Conservation (phyloP, 2,888 invertebrate species). For the Dugesia japonica region DNA sequence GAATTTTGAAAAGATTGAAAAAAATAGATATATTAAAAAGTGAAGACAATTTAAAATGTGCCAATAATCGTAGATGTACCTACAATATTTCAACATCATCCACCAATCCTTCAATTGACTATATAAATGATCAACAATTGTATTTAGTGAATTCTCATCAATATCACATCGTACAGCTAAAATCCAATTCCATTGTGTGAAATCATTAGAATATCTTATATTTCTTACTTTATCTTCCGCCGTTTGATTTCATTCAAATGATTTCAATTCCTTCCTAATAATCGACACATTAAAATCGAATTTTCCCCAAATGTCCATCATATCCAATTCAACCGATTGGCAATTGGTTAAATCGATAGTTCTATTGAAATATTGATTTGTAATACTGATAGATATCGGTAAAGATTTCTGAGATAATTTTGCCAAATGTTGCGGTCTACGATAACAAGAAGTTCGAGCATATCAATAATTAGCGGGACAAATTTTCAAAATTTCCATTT, state of each 20-base stretch:
- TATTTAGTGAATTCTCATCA: conserved; percentile 57
- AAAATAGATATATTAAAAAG: too few species aligned
- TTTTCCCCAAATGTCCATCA: conserved; percentile 67
- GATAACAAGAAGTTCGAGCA: conserved; percentile 70
- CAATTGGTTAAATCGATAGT: neutral
- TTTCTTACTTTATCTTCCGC: conserved; percentile 45
- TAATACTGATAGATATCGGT: neutral
- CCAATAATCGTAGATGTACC: too few species aligned
- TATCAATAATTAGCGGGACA: conserved; percentile 63
- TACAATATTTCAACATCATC: neutral
- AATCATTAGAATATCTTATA: conserved; percentile 64
- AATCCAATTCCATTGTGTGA: conserved; percentile 51
- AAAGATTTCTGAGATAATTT: conserved; percentile 50
- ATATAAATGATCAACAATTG: conserved; percentile 55
- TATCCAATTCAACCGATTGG: conserved; percentile 52
- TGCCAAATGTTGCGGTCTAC: conserved; percentile 59
- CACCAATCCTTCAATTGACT: neutral
- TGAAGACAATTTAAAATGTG: too few species aligned
- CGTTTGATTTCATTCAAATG: conserved; percentile 61
- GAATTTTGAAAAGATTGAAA: too few species aligned
- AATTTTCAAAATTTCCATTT: conserved; percentile 61
- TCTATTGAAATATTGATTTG: neutral
- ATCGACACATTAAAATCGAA: conserved; percentile 80
- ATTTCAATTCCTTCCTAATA: conserved; percentile 71
- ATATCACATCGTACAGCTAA: conserved; percentile 55